Conservation (phyloP, 2,888 invertebrate species). For the Scaptomyza caliginosa region DNA sequence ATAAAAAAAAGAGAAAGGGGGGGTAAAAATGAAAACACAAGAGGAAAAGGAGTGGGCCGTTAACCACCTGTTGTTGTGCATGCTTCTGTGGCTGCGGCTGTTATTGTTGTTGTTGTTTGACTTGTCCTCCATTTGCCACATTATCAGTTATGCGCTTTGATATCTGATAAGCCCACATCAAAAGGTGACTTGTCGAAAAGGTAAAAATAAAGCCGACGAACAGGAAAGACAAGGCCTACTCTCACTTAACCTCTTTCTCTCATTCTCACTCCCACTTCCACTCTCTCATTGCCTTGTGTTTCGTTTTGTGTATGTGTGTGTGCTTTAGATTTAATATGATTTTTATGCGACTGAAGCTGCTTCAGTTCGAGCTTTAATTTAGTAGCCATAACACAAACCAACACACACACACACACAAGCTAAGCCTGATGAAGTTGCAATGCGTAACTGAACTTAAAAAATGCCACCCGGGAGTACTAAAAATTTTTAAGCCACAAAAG, state of each 20-base stretch:
- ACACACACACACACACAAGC: slow-evolving; percentile 1
- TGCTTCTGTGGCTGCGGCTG: slow-evolving; percentile 7
- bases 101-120: slow-evolving; percentile 30
- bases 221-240: slow-evolving; percentile 2
- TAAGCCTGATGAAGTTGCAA: slow-evolving; percentile 40
- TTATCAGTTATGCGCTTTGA: slow-evolving; percentile 80
- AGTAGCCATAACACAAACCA: background rate
- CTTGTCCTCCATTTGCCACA: slow-evolving; percentile 61
- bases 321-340: slow-evolving; percentile 46
- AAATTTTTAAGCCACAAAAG: slow-evolving; percentile 35
- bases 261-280: background rate
- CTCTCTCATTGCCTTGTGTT: background rate
- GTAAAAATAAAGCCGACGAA: slow-evolving; percentile 30
- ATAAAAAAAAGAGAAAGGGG: background rate
- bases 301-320: background rate
- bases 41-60: background rate
- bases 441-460: background rate
- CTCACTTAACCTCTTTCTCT: background rate
- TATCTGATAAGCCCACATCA: slow-evolving; percentile 80
- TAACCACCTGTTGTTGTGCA: slow-evolving; percentile 50
- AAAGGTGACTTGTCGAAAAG: slow-evolving; percentile 51
- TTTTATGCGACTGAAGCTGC: slow-evolving; percentile 53
- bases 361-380: slow-evolving; percentile 7
- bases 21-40: background rate
- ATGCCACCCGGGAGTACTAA: slow-evolving; percentile 38